phyloP scores from a whole-genome alignment of 2,113 vertebrate genomes.

The Echinops telfairi region DNA sequence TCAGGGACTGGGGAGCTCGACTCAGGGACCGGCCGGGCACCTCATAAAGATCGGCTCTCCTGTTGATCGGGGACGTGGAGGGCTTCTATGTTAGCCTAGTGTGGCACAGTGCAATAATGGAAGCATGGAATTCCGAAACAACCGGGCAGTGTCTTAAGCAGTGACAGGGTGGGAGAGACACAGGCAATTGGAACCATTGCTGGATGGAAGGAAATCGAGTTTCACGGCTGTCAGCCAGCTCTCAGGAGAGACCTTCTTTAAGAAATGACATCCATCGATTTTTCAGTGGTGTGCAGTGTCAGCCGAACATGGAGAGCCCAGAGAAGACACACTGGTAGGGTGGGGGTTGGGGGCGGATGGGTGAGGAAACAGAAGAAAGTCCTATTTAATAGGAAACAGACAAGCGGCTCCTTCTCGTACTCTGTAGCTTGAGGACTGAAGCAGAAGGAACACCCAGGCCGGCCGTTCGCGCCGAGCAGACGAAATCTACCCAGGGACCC shows the following conservation, averaged over 20 bases:
- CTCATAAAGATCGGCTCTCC: background rate
- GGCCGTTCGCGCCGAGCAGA: background rate
- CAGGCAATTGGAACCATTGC: constrained; percentile 41
- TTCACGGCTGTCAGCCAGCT: constrained; percentile 58
- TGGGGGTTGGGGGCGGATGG: background rate
- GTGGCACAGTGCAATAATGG: constrained; percentile 46
- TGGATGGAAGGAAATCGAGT: constrained; percentile 48
- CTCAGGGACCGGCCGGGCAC: background rate
- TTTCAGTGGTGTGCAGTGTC: constrained; percentile 54
- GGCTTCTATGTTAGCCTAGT: constrained; percentile 57
- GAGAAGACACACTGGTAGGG: background rate
- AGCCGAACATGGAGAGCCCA: background rate
- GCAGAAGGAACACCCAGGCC: background rate
- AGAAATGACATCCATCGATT: constrained; percentile 63
- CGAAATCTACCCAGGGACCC: background rate
- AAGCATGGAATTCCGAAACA: background rate
- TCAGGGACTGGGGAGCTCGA: constrained; percentile 30
- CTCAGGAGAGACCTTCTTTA: constrained; percentile 62
- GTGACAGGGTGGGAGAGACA: background rate
- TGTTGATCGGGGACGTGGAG: constrained; percentile 50
- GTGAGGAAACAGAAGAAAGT: background rate
- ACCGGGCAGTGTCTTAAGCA: constrained; percentile 28
- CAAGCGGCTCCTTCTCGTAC: background rate
- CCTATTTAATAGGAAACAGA: constrained; percentile 11
- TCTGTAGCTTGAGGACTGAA: background rate